Base-by-base conservation (phyloP, 2,888 invertebrate genomes). In the Amblyteles armatorius region DNA sequence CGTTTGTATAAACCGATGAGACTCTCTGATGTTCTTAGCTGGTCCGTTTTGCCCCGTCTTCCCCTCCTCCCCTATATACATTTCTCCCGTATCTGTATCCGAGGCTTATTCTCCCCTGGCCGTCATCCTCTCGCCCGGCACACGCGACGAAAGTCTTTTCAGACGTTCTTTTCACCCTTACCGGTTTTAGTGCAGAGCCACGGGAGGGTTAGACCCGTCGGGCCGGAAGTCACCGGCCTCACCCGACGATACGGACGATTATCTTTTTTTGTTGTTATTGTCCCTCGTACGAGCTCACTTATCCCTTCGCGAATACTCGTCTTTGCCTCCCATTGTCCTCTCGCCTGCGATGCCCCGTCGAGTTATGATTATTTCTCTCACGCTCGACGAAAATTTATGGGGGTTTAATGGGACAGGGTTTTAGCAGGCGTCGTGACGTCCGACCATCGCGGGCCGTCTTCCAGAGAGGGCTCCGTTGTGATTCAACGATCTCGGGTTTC, bases 361-460 rank as follows among this genome's bases (percentile, higher is more conserved):
- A 16, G 33, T 57, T 57, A 40, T 29, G 48, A 74, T 74, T 74
- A 74, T 73, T 44, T 74, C 63, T 63, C 33, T 74, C 63, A 74
- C 63, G 74, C 29, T 5, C 50, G 74, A 29, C n/a, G 63, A 48
- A 63, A 60, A 44, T 63, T 57, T 57, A 57, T 26, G 26, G 9
- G 4, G 29, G 44, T 19, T 48, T 74, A 63, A 74, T 29, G 63
- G n/a, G 19, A 19, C 72, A 19, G 13, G 57, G 57, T 11, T 26
- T 26, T 26, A 57, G 57, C 13, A 1, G 26, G 57, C 22, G 26
- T 57, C 57, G 57, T 57, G 57, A 57, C 57, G 57, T 3, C 13
- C 57, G 22, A 22, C 9, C 1, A 11, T 55, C 2, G 40, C 40
- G 22, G 22, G 0, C 22, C 19, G 1, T 13, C 26, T 57, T 26